Evolutionary conservation across 2,888 invertebrate species (phyloP), one percentile per base, ranked within the genome.

Genomic region (Troides aeacus): DNA sequence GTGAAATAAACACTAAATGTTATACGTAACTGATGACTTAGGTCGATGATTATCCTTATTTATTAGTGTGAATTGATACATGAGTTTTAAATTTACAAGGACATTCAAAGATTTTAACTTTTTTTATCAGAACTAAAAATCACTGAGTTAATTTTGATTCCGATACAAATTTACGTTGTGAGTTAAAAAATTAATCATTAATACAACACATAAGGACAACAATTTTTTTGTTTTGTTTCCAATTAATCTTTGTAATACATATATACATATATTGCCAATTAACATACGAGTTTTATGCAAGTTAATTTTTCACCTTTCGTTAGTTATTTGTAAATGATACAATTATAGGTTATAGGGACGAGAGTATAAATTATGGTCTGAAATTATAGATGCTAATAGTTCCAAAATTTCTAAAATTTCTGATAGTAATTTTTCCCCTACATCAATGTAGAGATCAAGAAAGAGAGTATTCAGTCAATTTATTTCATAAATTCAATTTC

Each of bases 121-220:
- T 46, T 24, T 10, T 53, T 46, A 21, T 57, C 21, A 68, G 46
- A 30, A 24, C 57, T 62, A 66, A 70, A 62, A 66, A 66, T 58
- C n/a, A 59, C 23, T 39, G 53, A 36, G 58, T 50, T 70, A 66
- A 66, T 66, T 66, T 70, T 39, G 50, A 18, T 50, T 66, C 50
- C 62, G 58, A 63, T 63, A 59, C 56, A 70, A 70, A 70, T 58
- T 62, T 62, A 63, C 59, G 69, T 66, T 46, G 42, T 39, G 36
- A 46, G 46, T 46, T 39, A 66, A 59, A 59, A 70, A 63, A 70
- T 15, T 18, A 66, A 70, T 63, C 62, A 53, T 53, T 62, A 36
- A 66, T 53, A 62, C 36, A 56, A 56, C 42, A 42, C 61, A 12
- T 17, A 50, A 53, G 18, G 46, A 53, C 53, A 53, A 5, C 18